Evolutionary conservation across 2,113 vertebrate species (phyloP).

Genomic region (Taxidea taxus): DNA sequence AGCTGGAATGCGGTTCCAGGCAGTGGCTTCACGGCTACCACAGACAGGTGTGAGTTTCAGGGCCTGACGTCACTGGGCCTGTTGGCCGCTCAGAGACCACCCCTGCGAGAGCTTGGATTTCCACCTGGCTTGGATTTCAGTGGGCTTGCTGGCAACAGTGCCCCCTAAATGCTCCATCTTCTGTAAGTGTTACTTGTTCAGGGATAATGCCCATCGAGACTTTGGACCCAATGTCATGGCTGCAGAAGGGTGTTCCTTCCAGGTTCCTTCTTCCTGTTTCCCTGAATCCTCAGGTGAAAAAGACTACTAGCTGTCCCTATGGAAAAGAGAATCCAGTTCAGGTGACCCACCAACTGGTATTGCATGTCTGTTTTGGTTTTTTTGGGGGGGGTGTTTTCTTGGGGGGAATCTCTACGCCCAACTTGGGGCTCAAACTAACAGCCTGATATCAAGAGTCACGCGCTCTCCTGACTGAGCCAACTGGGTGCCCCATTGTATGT

Average conservation of each 20-base stretch:
- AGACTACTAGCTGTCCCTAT: background rate
- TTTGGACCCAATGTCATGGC: background rate
- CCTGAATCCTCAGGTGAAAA: background rate
- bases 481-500: background rate
- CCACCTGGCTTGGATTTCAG: background rate
- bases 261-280: background rate
- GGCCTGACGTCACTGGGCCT: too few relatives aligned
- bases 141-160: background rate
- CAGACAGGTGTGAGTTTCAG: background rate
- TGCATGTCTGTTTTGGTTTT: background rate
- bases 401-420: background rate
- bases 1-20: background rate
- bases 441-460: background rate
- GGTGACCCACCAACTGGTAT: background rate
- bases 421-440: background rate
- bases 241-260: fast-evolving
- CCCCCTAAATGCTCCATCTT: background rate
- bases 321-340: background rate
- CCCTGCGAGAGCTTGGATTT: background rate
- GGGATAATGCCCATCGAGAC: background rate
- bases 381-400: background rate
- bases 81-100: background rate
- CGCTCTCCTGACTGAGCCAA: background rate
- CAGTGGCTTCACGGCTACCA: background rate
- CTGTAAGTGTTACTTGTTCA: background rate